phyloP scores from a whole-genome alignment of 1,140 invertebrate species.

The Drosophila parabipectinata region DNA sequence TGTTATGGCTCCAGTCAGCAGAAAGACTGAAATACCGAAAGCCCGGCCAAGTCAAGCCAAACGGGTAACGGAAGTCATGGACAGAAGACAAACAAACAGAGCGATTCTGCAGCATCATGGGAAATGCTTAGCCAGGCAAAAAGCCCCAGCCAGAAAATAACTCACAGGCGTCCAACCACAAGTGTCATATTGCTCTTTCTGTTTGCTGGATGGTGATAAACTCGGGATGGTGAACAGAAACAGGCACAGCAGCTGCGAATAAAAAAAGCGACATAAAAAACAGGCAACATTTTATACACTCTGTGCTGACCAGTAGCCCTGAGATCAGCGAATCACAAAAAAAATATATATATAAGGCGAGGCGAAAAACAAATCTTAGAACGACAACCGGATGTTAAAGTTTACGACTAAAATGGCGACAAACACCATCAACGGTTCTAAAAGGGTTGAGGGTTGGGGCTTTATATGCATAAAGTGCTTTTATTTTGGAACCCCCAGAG shows the following conservation, averaged over 20 bases:
- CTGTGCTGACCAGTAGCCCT: constrained; percentile 60
- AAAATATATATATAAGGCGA: constrained; percentile 33
- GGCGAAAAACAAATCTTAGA: constrained; percentile 59
- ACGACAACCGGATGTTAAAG: constrained; percentile 79
- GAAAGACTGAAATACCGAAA: constrained; percentile 32
- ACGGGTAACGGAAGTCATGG: constrained; percentile 78
- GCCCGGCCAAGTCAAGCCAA: constrained; percentile 43
- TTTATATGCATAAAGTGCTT: constrained; percentile 52
- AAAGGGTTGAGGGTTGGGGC: constrained; percentile 16
- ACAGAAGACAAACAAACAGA: constrained; percentile 76
- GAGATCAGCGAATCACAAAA: constrained; percentile 69
- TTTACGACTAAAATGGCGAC: constrained; percentile 57
- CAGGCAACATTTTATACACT: constrained; percentile 74
- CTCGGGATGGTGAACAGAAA: constrained; percentile 28
- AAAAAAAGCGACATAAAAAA: constrained; percentile 48
- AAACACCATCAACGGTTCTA: constrained; percentile 21
- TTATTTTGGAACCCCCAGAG: constrained; percentile 37
- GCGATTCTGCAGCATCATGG: constrained; percentile 80
- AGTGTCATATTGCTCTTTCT: constrained; percentile 72
- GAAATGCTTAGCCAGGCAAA: constrained; percentile 72
- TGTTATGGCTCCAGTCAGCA: constrained; percentile 58
- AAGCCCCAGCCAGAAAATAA: constrained; percentile 43
- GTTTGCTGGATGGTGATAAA: background rate
- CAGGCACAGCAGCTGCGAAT: constrained; percentile 33
- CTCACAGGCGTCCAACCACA: constrained; percentile 62